Percentiles rank a stretch among this genome's conserved stretches.
These are phyloP conservation scores for Sarcophaga variegata DNA, from an alignment of 2,888 invertebrate species.

Conservation along the genomic window DNA sequence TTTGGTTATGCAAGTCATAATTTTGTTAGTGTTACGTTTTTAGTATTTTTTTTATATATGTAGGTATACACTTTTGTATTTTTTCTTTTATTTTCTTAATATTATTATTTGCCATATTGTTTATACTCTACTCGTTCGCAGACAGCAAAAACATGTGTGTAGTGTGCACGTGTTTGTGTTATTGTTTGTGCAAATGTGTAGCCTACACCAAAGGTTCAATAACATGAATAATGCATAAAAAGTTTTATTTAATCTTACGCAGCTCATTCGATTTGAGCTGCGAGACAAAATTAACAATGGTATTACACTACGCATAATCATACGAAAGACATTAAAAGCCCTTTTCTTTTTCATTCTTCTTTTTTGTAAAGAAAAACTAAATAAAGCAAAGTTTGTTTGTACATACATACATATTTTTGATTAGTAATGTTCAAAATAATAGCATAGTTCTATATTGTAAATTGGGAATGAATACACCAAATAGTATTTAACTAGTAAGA, in stretches of 20 bases:
- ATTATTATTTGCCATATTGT: constrained; percentile 65
- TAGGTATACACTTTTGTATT: not conserved
- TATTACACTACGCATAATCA: constrained; percentile 59
- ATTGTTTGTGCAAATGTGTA: constrained; percentile 46
- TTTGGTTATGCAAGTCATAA: constrained; percentile 70
- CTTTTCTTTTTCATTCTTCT: constrained; percentile 27
- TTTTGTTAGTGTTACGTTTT: constrained; percentile 63
- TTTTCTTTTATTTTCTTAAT: constrained; percentile 34
- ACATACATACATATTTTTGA: not conserved
- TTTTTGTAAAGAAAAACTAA: not conserved
- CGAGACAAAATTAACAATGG: constrained; percentile 41
- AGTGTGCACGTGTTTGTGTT: constrained; percentile 30
- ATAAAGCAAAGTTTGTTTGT: not conserved
- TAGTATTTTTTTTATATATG: no score
- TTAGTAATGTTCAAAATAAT: no score
- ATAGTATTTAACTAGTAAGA: no score
- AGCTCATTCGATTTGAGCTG: constrained; percentile 39
- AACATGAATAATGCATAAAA: constrained; percentile 80
- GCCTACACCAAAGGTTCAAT: constrained; percentile 77
- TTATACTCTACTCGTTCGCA: constrained; percentile 20
- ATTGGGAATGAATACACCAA: no score
- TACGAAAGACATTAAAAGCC: constrained; percentile 23
- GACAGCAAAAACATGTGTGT: constrained; percentile 35
- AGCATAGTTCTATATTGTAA: no score
- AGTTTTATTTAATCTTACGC: constrained; percentile 69